Conservation (phyloP, 1,140 invertebrate genomes). For the Limonius californicus region DNA sequence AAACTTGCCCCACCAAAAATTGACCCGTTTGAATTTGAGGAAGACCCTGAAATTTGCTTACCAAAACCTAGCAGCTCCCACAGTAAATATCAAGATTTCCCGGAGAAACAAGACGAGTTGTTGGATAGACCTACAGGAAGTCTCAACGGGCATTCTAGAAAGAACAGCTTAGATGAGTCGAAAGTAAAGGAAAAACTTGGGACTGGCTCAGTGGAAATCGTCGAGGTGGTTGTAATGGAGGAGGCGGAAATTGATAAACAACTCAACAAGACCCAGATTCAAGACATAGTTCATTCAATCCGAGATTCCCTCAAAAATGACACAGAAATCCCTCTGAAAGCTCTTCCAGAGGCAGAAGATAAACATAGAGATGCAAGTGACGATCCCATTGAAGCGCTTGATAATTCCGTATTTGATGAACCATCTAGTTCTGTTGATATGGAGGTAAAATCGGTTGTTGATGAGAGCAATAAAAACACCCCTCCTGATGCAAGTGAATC, state of each 20-base stretch:
- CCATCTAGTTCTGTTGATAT: neutral
- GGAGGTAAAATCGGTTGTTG: constrained; percentile 18
- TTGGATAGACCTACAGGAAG: neutral
- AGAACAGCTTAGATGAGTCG: constrained; percentile 17
- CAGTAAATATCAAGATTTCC: constrained; percentile 7
- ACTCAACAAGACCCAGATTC: constrained; percentile 41
- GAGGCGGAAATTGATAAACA: constrained; percentile 44
- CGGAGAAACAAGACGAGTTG: constrained; percentile 8
- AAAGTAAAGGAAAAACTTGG: constrained; percentile 22
- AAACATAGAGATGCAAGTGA: constrained; percentile 15
- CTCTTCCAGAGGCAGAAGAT: neutral
- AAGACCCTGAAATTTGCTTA: constrained; percentile 40
- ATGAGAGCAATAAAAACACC: constrained; percentile 4
- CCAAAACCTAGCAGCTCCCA: constrained; percentile 20
- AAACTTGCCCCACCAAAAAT: constrained; percentile 42
- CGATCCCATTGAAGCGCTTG: constrained; percentile 25
- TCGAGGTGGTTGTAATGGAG: constrained; percentile 34
- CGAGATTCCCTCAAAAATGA: neutral
- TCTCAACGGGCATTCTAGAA: neutral
- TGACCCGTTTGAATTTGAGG: constrained; percentile 49
- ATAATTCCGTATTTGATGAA: constrained; percentile 13
- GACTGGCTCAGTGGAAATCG: constrained; percentile 20
- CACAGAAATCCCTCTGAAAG: neutral
- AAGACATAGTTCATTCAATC: constrained; percentile 35
- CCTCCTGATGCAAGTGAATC: constrained; percentile 24